Percentiles rank a stretch among this genome's conserved stretches.
These are phyloP conservation scores for Sphaerophoria rueppellii DNA, from an alignment of 2,888 invertebrate genomes.

Conservation along the genomic window DNA sequence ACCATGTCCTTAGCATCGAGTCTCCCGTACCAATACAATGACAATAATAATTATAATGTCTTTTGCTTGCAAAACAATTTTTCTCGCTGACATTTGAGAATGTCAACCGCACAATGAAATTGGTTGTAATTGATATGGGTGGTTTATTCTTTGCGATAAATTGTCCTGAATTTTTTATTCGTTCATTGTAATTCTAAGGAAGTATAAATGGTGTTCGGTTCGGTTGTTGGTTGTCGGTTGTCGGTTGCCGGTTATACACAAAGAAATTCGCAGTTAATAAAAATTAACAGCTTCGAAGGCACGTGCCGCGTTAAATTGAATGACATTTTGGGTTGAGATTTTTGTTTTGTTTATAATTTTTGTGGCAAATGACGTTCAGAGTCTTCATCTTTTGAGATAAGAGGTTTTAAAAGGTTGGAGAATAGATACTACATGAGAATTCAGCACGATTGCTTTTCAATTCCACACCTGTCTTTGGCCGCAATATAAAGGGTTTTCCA, in stretches of 20 bases:
- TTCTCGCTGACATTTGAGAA: constrained; percentile 35
- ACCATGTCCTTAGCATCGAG: neutral
- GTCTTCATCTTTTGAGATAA: too few species aligned
- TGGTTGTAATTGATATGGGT: constrained; percentile 20
- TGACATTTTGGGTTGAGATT: neutral
- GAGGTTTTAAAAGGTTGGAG: too few species aligned
- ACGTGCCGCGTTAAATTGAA: neutral
- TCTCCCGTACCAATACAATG: too few species aligned
- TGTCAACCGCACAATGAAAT: constrained; percentile 8
- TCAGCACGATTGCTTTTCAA: too few species aligned
- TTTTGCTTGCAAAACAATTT: neutral
- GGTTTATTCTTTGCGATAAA: neutral
- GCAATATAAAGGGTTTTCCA: too few species aligned
- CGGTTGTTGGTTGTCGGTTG: neutral
- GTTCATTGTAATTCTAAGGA: neutral
- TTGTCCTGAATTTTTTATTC: neutral
- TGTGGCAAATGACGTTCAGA: too few species aligned
- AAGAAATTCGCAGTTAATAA: neutral
- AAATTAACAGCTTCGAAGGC: neutral
- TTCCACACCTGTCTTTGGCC: too few species aligned
- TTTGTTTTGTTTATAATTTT: too few species aligned
- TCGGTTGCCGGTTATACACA: neutral
- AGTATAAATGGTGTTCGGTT: too few species aligned
- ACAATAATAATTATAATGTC: neutral
- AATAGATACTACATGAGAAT: too few species aligned